Conservation (phyloP, 1,140 invertebrate species). For the Planococcus citri region DNA sequence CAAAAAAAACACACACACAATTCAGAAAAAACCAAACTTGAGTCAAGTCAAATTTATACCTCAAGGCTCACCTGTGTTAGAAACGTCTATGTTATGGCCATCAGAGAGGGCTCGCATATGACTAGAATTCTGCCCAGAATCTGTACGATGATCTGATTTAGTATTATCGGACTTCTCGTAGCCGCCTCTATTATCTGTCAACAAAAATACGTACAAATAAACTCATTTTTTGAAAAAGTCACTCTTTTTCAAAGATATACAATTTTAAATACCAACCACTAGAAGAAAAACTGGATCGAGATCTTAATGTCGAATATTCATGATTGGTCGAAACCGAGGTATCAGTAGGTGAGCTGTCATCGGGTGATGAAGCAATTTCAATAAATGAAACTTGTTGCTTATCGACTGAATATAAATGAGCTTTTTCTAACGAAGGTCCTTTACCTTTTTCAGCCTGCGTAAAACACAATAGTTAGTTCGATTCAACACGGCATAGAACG, state of each 20-base stretch:
- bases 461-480: not conserved
- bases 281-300: not conserved
- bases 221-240: no score
- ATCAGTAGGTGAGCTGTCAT: not conserved
- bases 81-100: not conserved
- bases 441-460: constrained; percentile 18
- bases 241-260: no score
- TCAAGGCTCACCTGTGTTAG: not conserved
- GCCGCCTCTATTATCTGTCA: not conserved
- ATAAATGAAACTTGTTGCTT: constrained; percentile 57
- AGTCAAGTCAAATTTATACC: not conserved
- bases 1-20: not conserved
- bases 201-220: no score
- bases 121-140: constrained; percentile 14
- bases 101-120: constrained; percentile 7
- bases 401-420: constrained; percentile 52
- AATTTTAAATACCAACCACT: not conserved
- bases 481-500: not conserved
- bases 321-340: constrained; percentile 9
- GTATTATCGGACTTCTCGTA: not conserved
- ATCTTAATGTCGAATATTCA: not conserved
- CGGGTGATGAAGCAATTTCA: constrained; percentile 33
- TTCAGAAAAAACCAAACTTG: not conserved
- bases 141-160: not conserved
- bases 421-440: constrained; percentile 42